phyloP scores from a whole-genome alignment of 2,888 invertebrate genomes.

The Agrochola macilenta region DNA sequence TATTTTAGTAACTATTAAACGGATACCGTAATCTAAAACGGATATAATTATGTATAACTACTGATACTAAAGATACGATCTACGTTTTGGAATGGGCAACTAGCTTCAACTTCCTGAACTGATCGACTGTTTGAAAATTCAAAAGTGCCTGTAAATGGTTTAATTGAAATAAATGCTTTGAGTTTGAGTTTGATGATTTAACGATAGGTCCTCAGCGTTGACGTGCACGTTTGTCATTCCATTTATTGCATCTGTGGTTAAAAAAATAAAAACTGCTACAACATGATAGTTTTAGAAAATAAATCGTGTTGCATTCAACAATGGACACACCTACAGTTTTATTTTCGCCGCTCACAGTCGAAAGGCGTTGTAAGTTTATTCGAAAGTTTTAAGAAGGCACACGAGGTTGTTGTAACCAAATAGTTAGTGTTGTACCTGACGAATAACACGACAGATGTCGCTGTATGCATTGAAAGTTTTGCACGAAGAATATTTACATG shows the following conservation, averaged over 20 bases:
- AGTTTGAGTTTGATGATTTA: background rate
- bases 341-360: constrained; percentile 14
- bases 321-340: constrained; percentile 20
- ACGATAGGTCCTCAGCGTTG: background rate
- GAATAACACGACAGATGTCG: constrained; percentile 39
- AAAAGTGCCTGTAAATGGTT: background rate
- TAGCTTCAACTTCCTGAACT: background rate
- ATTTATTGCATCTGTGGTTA: background rate
- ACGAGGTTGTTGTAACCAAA: constrained; percentile 22
- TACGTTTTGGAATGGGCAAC: background rate
- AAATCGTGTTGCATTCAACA: constrained; percentile 12
- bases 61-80: background rate
- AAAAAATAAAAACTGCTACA: background rate
- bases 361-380: constrained; percentile 39
- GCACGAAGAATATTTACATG: constrained; percentile 1
- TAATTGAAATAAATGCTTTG: background rate
- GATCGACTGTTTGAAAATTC: background rate
- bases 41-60: background rate
- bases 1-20: background rate
- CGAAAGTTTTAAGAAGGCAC: constrained; percentile 38
- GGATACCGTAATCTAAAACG: background rate
- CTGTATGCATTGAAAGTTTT: constrained; percentile 24
- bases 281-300: background rate
- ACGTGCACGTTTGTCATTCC: background rate
- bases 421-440: constrained; percentile 46